phyloP scores from a whole-genome alignment of 2,113 vertebrate genomes.

The Apistogramma diplotaenia region DNA sequence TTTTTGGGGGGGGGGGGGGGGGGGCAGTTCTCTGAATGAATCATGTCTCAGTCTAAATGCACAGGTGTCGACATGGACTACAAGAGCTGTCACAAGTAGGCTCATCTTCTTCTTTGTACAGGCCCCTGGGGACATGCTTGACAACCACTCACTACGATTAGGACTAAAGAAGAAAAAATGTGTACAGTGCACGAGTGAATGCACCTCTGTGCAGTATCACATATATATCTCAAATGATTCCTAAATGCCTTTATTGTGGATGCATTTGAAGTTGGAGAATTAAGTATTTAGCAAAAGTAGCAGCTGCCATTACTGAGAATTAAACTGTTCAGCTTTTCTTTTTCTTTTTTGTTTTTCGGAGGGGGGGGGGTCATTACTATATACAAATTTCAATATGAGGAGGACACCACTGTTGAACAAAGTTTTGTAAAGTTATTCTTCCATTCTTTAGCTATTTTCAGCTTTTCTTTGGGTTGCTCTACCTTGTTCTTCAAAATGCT shows the following conservation, averaged over 20 bases:
- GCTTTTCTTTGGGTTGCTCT: background rate
- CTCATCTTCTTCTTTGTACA: slow-evolving; percentile 8
- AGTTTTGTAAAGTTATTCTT: background rate
- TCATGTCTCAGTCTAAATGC: slow-evolving; percentile 2
- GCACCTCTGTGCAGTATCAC: background rate
- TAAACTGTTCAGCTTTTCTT: too few species aligned
- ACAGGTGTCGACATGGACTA: background rate
- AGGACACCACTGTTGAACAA: background rate
- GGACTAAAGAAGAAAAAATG: slow-evolving; percentile 22
- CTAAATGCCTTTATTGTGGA: background rate
- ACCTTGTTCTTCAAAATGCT: background rate
- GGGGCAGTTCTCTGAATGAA: slow-evolving; percentile 14
- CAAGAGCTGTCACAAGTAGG: slow-evolving; percentile 29
- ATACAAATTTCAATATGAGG: background rate
- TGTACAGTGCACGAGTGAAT: background rate
- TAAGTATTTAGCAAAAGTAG: too few species aligned
- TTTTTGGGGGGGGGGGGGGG: too few species aligned
- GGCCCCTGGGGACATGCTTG: slow-evolving; percentile 32
- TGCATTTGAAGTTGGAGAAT: background rate
- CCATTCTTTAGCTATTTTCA: background rate
- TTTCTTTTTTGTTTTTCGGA: background rate
- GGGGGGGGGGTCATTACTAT: too few species aligned
- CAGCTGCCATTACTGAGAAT: too few species aligned
- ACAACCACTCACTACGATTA: slow-evolving; percentile 56
- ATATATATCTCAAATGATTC: background rate